Evolutionary conservation across 2,113 vertebrate genomes (phyloP), one percentile per base, ranked within the genome.

Genomic region (Oryzias melastigma): DNA sequence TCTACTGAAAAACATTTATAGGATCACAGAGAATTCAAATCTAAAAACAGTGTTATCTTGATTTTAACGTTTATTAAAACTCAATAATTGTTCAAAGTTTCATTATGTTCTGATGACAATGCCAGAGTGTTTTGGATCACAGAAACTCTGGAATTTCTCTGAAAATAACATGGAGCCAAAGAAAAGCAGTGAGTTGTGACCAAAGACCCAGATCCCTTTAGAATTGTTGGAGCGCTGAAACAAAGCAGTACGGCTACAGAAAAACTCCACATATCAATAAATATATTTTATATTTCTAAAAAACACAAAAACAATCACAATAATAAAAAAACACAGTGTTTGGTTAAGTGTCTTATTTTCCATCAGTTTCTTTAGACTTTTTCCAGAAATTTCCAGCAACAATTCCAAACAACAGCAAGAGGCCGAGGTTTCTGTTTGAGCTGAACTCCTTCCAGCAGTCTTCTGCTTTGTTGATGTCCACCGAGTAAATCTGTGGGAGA

Each of bases 391-490:
- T 98, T 19, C 96, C 95, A 17, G 91, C 66, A 29, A 96, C 75
- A 70, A 98, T 95, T 20, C 96, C 97, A 57, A 90, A 47, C 68
- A 98, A 94, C 48, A 99, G 53, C 19, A 98, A 75, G 46, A 97
- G 77, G 66, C 96, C 96, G 15, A 96, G 42, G 60, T 92, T 95
- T 78, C 93, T 93, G 85, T 98, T 99, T 3, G 96, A 96, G 45
- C 86, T 82, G 78, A 99, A 99, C 63, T 95, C 97, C 74, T 93
- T 90, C 97, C 97, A 99, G 67, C 97, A 99, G 68, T 98, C 94
- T 62, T 95, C 94, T 13, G 95, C 90, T 65, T 89, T 94, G 80
- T 95, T 91, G 62, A 95, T 94, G 75, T 98, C 92, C 78, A 98
- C 64, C 6, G 91, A 91, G 73, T 93, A 94, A 70, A 98, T 93